Evolutionary conservation across 2,797 vertebrate species (phyloP).

Genomic region (Rousettus madagascariensis): DNA sequence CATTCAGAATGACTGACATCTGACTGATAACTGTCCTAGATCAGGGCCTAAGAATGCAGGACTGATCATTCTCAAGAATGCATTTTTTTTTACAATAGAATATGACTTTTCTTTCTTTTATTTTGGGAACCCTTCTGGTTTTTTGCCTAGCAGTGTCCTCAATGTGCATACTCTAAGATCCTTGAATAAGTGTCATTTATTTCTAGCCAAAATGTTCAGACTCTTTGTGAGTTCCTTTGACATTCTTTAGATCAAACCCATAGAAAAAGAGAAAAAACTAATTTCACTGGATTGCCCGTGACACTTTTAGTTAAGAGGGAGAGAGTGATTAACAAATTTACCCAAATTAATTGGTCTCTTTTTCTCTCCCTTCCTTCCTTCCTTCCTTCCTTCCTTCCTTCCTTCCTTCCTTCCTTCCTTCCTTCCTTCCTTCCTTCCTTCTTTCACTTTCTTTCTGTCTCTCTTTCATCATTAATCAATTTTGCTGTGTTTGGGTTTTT

Average conservation of each 20-base stretch:
- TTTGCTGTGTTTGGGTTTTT: not conserved
- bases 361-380: accelerated
- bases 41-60: no score
- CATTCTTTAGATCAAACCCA: not conserved
- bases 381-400: no score
- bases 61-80: not conserved
- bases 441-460: not conserved
- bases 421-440: not conserved
- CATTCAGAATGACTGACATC: not conserved
- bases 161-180: not conserved
- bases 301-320: not conserved
- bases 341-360: not conserved
- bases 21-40: not conserved
- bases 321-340: not conserved
- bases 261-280: not conserved
- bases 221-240: not conserved
- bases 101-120: not conserved
- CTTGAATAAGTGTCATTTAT: not conserved
- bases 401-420: not conserved
- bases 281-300: not conserved
- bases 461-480: not conserved
- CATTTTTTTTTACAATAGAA: not conserved
- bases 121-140: not conserved
- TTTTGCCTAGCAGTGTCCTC: not conserved
- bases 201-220: not conserved